phyloP scores from a whole-genome alignment of 2,797 vertebrate genomes.

The Enteromius fasciolatus region DNA sequence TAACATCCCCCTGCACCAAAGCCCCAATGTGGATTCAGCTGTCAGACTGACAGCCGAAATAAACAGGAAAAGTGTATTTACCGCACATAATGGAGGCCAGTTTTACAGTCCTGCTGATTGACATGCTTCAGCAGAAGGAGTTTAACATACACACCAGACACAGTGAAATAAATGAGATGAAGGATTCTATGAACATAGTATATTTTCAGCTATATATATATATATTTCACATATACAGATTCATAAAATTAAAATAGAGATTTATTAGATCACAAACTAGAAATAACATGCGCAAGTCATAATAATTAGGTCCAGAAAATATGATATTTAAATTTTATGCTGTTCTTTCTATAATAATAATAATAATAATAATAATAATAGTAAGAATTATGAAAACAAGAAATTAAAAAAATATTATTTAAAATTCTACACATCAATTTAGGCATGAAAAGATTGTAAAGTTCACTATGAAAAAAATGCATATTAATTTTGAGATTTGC shows the following conservation, averaged over 20 bases:
- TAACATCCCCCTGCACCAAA: slow-evolving; percentile 56
- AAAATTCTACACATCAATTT: too few species aligned
- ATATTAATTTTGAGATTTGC: neutral
- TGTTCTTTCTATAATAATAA: neutral
- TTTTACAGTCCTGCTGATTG: slow-evolving; percentile 63
- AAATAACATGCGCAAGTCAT: neutral
- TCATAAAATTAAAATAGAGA: neutral
- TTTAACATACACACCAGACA: slow-evolving; percentile 61
- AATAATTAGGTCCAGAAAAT: neutral
- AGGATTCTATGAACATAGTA: slow-evolving; percentile 45
- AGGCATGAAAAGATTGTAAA: neutral
- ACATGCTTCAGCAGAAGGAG: slow-evolving; percentile 62
- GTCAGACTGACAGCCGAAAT: slow-evolving; percentile 66
- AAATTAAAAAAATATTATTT: neutral
- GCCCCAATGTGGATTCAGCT: slow-evolving; percentile 59
- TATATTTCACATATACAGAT: too few species aligned
- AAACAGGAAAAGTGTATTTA: slow-evolving; percentile 78
- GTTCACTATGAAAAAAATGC: neutral
- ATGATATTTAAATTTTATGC: too few species aligned
- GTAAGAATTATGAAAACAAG: neutral
- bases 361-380: neutral
- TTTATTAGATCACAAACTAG: neutral
- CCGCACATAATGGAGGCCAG: slow-evolving; percentile 54
- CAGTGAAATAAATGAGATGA: slow-evolving; percentile 61
- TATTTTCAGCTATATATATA: neutral